phyloP scores from a whole-genome alignment of 2,797 vertebrate genomes.

The Acrossocheilus wenchowensis region DNA sequence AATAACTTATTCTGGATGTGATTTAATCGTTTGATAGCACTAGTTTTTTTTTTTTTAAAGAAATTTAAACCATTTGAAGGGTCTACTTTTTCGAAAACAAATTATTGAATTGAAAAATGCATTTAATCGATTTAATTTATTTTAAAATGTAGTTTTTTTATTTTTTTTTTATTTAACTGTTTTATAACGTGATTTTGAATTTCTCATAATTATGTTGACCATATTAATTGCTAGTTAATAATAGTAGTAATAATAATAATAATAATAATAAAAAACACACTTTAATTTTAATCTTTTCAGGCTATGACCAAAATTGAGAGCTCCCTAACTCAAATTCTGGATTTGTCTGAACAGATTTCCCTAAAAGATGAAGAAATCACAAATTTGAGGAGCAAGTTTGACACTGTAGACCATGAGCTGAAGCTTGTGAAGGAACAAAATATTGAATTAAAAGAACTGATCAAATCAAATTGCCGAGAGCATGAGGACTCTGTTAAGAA shows the following conservation, averaged over 20 bases:
- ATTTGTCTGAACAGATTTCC: not conserved
- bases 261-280: not conserved
- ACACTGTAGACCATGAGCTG: not conserved
- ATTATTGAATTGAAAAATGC: too few species aligned
- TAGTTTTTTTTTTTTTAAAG: too few species aligned
- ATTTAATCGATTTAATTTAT: not conserved
- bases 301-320: not conserved
- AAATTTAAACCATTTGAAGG: too few species aligned
- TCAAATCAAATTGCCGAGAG: conserved; percentile 15
- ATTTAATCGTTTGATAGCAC: too few species aligned
- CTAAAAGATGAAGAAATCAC: conserved; percentile 22
- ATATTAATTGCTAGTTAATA: too few species aligned
- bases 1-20: too few species aligned
- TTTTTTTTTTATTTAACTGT: too few species aligned
- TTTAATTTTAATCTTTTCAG: not conserved
- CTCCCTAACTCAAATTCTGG: not conserved
- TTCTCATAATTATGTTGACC: too few species aligned
- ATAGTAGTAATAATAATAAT: not conserved
- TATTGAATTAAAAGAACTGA: conserved; percentile 22
- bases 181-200: not conserved
- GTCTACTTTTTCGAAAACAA: too few species aligned
- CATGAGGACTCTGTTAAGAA: conserved; percentile 36
- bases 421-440: conserved; percentile 26
- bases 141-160: not conserved
- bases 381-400: conserved; percentile 18